Base-by-base conservation (phyloP, 2,113 vertebrate species). In the Cyanistes caeruleus region DNA sequence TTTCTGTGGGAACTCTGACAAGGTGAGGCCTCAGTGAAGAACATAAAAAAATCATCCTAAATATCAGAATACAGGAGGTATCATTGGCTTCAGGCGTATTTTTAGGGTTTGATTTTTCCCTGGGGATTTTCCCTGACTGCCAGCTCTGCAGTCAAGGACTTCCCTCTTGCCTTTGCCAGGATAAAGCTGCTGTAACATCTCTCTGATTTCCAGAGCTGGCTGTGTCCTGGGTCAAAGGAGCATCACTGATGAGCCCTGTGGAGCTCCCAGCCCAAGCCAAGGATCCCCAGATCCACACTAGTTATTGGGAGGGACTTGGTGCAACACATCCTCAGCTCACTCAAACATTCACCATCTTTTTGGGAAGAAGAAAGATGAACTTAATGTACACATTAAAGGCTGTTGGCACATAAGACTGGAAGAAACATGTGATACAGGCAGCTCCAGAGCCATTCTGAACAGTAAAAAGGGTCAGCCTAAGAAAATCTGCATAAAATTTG, bases 91-190 rank as follows among this genome's bases (percentile, higher is more conserved):
- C 56, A 39, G 56, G 60, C 0, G 0, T 79, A 79, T 48, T 85
- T 95, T 92, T 58, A 90, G 70, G 52, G 56, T 62, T 93, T 0
- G 3, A 53, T 82, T 92, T 83, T 84, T 65, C 74, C 63, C 73
- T 62, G 52, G 84, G 60, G 77, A 39, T 62, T 94, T 94, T 37
- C 37, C 53, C 43, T 39, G 52, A 27, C 55, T 70, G 69, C 43
- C 90, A 96, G 78, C 52, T 84, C 69, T 84, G 88, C 51, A 91
- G 88, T 44, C 77, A 58, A 84, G 60, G 75, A 35, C 62, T 63
- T 33, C 44, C 25, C 58, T 67, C 7, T 33, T 35, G 48, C 35
- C 78, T 87, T 48, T 72, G 44, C 62, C 67, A 64, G 82, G 55
- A 84, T 6, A 75, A 55, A 78, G 78, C 22, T 13, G 10, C 68